phyloP scores from a whole-genome alignment of 2,888 invertebrate species.

The Chrysotoxum bicinctum region DNA sequence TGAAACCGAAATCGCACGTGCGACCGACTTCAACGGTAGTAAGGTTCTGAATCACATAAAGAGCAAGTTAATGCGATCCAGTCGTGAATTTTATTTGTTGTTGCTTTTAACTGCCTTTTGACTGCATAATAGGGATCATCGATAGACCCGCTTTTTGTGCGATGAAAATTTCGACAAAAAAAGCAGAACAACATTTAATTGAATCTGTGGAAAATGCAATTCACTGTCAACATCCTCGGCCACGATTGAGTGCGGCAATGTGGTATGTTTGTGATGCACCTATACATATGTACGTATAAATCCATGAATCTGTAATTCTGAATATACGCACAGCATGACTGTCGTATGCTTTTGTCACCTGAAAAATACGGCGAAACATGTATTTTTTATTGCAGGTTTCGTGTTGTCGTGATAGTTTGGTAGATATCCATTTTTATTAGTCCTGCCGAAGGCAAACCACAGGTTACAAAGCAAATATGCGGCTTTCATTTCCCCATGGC shows the following conservation, averaged over 20 bases:
- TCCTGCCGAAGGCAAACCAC: constrained; percentile 31
- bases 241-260: not conserved
- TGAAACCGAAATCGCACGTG: too few species aligned
- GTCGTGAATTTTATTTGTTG: not conserved
- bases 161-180: not conserved
- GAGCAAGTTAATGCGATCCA: not conserved
- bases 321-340: constrained; percentile 8
- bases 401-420: constrained; percentile 15
- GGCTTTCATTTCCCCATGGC: constrained; percentile 16
- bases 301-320: constrained; percentile 25
- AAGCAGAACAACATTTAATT: not conserved
- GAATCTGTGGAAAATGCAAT: constrained; percentile 16
- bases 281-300: not conserved
- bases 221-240: constrained; percentile 21
- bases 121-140: not conserved
- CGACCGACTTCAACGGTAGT: too few species aligned
- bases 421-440: constrained; percentile 30
- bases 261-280: too few species aligned
- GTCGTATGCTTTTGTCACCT: constrained; percentile 36
- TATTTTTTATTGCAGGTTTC: constrained; percentile 9
- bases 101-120: not conserved
- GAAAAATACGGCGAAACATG: not conserved
- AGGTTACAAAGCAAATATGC: constrained; percentile 53
- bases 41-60: not conserved
- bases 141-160: not conserved